Evolutionary conservation across 2,888 invertebrate genomes (phyloP), one percentile per base, ranked within the genome.

Genomic region (Erebia ligea): DNA sequence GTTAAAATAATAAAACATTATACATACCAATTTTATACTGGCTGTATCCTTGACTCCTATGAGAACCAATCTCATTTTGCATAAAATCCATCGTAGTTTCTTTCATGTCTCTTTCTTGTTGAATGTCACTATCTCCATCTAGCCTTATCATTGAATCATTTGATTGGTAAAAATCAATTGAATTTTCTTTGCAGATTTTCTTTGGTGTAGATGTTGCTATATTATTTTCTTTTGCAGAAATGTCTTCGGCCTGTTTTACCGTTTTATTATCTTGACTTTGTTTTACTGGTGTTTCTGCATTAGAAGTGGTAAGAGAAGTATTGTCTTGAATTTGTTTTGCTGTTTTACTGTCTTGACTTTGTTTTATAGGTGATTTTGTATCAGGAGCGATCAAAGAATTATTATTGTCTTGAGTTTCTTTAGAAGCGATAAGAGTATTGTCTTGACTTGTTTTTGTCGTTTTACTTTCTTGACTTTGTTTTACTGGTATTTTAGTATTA

Each of bases 71-170:
- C 69, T 87, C 86, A 42, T 74, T 75, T 42, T 80, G 78, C n/a
- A 88, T 74, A 42, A 88, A 79, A 21, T 77, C 78, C 64, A 80
- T 71, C 0, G 85, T 77, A 11, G 77, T 81, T 57, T 81, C 76
- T 72, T 79, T 72, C 4, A 81, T 0, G 54, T 72, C 65, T 77
- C 75, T 62, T 72, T 72, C 15, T 62, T 62, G 59, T 61, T 61
- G 40, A n/a, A 10, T 69, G 34, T 71, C 54, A 57, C 59, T 64
- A 17, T 54, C 65, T 77, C 75, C 62, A 71, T 72, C 13, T 64
- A 8, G 62, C 68, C 67, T 56, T 15, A 15, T 21, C 21, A 45
- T 42, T 8, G 66, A 56, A 21, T 56, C 66, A 1, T 66, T 57
- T 10, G 48, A 62, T 48, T 54, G 56, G 9, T 54, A 10, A n/a